Percentiles rank a stretch among this genome's conserved stretches.
phyloP scores from a whole-genome alignment of 2,888 invertebrate genomes.

The Tridacna crocea region DNA sequence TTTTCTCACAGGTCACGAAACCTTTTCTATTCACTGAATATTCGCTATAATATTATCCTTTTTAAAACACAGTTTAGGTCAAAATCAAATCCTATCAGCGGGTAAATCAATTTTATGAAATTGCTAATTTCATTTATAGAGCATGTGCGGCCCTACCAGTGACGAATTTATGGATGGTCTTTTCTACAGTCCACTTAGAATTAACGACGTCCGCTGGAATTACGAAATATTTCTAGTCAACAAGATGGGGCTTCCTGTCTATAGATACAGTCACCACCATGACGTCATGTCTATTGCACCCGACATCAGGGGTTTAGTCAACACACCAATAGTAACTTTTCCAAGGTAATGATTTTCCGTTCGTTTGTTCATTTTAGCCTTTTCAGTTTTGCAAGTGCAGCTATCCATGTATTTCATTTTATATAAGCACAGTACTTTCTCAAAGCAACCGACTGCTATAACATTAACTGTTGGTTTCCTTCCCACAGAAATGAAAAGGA shows the following conservation, averaged over 20 bases:
- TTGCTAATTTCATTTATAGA: slow-evolving; percentile 43
- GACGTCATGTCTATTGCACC: slow-evolving; percentile 29
- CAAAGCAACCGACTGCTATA: no score
- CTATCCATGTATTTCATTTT: no score
- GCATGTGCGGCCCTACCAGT: slow-evolving; percentile 67
- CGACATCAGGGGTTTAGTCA: slow-evolving; percentile 37
- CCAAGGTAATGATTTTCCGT: neutral
- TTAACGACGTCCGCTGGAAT: slow-evolving; percentile 76
- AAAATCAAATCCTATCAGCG: no score
- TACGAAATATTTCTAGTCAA: slow-evolving; percentile 76
- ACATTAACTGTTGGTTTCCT: no score
- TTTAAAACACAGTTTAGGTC: no score
- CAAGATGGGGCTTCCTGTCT: slow-evolving; percentile 53
- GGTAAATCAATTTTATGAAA: neutral
- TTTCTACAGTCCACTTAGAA: slow-evolving; percentile 68
- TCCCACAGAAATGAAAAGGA: no score
- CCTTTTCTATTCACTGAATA: no score
- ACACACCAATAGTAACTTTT: slow-evolving; percentile 9
- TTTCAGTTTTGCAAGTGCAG: no score
- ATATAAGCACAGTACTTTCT: no score
- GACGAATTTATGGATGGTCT: slow-evolving; percentile 63
- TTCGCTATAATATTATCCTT: no score
- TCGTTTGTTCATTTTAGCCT: no score
- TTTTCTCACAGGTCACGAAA: no score
- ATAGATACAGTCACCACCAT: slow-evolving; percentile 46